These are phyloP conservation scores for Trichonephila inaurata DNA, from an alignment of 1,140 invertebrate genomes.

Conservation along the genomic window DNA sequence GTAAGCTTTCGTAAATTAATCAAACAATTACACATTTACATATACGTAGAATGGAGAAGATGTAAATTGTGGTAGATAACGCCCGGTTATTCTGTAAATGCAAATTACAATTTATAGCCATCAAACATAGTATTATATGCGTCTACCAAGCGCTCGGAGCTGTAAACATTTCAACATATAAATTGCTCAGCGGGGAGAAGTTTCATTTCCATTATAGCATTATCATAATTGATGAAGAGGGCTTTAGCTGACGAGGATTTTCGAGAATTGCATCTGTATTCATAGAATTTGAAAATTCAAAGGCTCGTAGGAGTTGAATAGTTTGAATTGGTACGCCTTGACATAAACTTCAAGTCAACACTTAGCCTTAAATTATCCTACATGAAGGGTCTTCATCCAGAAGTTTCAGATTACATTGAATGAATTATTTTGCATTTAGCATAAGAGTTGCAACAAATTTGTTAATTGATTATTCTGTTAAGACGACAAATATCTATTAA, in stretches of 20 bases:
- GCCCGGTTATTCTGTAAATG: neutral
- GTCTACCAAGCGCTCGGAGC: slow-evolving; percentile 9
- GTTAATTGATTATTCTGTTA: too few species aligned
- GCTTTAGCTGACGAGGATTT: neutral
- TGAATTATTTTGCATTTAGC: neutral
- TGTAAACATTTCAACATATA: slow-evolving; percentile 24
- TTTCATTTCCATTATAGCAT: slow-evolving; percentile 14
- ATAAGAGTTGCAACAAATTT: neutral
- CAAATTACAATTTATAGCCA: neutral
- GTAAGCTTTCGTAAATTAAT: too few species aligned
- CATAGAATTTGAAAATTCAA: slow-evolving; percentile 33
- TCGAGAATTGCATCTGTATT: slow-evolving; percentile 1
- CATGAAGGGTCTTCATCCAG: neutral
- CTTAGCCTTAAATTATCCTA: neutral
- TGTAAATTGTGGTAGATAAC: neutral
- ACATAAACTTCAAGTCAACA: slow-evolving; percentile 13
- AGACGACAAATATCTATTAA: too few species aligned
- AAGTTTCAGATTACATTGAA: neutral
- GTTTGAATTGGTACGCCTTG: neutral
- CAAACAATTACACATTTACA: too few species aligned
- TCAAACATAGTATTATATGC: slow-evolving; percentile 18
- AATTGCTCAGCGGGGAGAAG: slow-evolving; percentile 24
- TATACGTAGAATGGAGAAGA: neutral
- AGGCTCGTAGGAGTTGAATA: neutral
- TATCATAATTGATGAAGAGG: slow-evolving; percentile 44